Evolutionary conservation across 2,113 vertebrate species (phyloP), one percentile per base, ranked within the genome.

Genomic region (Sphaerodactylus townsendi): DNA sequence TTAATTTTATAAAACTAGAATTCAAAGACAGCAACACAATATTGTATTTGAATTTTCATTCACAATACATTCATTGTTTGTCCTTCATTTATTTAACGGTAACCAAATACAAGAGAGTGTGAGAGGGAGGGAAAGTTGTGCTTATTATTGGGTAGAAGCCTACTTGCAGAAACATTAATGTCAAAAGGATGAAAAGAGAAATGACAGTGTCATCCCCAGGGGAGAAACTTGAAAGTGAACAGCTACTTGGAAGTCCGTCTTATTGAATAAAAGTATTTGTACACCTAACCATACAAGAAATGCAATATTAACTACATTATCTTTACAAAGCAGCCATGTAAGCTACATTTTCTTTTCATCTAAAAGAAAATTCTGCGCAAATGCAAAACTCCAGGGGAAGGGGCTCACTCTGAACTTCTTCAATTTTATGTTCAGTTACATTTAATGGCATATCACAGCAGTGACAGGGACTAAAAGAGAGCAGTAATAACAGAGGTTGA

Each of bases 401-500:
- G n/a, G 71, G 19, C 53, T 56, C 53, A 71, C 44, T 46, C 46
- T 59, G 66, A 4, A 3, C 64, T 80, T 72, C 66, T n/a, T 37
- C 56, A 19, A 10, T 37, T 74, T 85, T 77, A 35, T 19, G 84
- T 87, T 28, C 80, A 30, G 14, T 59, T 91, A 91, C 53, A 83
- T 83, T 89, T 92, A 83, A 92, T 77, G 88, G 28, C 0, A 7
- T 85, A 82, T 50, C 74, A 92, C 62, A 89, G 87, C 44, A 86
- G 77, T 89, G 70, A 80, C 3, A 71, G 82, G 68, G 81, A 39
- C n/a, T 88, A 86, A 90, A 90, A 86, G 46, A 88, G 39, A 71
- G 84, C 82, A 69, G 69, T 91, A 92, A 91, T 48, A 88, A 89
- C 23, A 48, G 87, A 92, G 50, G 86, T 76, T 93, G 79, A 91